Conservation (phyloP, 2,113 vertebrate genomes). For the Xyliphius kryptos region DNA sequence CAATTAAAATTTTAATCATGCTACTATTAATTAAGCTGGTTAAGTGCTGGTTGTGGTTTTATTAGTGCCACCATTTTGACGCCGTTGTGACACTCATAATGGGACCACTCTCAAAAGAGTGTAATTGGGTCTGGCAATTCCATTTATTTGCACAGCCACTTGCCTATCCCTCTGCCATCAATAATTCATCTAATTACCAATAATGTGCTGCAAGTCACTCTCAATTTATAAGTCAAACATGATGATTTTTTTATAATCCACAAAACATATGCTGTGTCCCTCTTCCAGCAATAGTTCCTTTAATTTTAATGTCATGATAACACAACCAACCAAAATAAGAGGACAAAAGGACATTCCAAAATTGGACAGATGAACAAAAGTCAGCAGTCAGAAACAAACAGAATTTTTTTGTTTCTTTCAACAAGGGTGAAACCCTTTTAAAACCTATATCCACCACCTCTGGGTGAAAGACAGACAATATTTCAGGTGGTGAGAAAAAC, state of each 20-base stretch:
- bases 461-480: too few relatives aligned
- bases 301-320: too few relatives aligned
- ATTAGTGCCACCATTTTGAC: conserved; percentile 70
- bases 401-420: too few relatives aligned
- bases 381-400: too few relatives aligned
- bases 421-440: too few relatives aligned
- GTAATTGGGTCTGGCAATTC: conserved; percentile 88
- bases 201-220: conserved; percentile 81
- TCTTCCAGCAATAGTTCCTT: too few relatives aligned
- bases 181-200: conserved; percentile 91
- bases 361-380: too few relatives aligned
- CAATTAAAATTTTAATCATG: conserved; percentile 75
- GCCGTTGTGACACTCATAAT: conserved; percentile 78
- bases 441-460: too few relatives aligned
- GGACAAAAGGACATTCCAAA: too few relatives aligned
- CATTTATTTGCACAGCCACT: conserved; percentile 71
- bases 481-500: conserved; percentile 26
- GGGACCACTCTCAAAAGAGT: conserved; percentile 70
- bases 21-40: conserved; percentile 71
- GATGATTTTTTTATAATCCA: too few relatives aligned
- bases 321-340: too few relatives aligned
- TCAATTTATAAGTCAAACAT: conserved; percentile 85
- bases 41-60: conserved; percentile 68
- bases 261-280: too few relatives aligned
- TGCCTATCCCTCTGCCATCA: conserved; percentile 72